Percentiles rank a stretch among this genome's conserved stretches.
These are phyloP conservation scores for Lipotes vexillifer DNA, from an alignment of 2,113 vertebrate species.

Conservation along the genomic window DNA sequence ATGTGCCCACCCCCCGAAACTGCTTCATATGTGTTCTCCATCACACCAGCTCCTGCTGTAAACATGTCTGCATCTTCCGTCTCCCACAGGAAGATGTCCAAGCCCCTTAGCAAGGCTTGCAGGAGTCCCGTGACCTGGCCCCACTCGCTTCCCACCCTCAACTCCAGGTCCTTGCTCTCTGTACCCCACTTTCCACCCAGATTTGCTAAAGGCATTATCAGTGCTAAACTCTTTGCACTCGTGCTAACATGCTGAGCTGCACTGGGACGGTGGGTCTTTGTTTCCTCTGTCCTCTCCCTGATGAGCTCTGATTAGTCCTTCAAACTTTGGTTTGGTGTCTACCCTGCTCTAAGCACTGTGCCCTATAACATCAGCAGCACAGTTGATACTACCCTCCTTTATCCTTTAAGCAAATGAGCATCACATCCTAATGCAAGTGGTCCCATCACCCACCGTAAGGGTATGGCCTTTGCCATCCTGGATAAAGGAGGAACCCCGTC, in stretches of 20 bases:
- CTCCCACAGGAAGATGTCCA: not conserved
- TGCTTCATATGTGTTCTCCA: accelerated
- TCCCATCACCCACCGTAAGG: accelerated
- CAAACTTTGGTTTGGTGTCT: not conserved
- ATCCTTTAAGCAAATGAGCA: accelerated
- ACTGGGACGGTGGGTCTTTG: accelerated
- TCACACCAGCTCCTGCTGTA: too few species aligned
- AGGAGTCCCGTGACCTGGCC: accelerated
- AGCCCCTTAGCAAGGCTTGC: not conserved
- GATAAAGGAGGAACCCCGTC: accelerated
- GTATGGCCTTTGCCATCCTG: accelerated
- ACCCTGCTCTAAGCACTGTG: not conserved
- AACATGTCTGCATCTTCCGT: accelerated
- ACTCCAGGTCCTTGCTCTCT: not conserved
- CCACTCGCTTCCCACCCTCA: not conserved
- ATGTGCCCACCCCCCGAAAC: not conserved
- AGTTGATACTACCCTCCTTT: accelerated
- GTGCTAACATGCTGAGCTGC: accelerated
- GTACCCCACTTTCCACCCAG: accelerated
- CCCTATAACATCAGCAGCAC: not conserved
- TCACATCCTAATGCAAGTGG: accelerated
- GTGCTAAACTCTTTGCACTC: accelerated
- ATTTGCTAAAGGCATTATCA: not conserved
- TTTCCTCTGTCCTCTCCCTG: too few species aligned
- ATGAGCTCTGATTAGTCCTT: accelerated